Evolutionary conservation across 2,888 invertebrate species (phyloP).

Genomic region (Taphrorychus bicolor): DNA sequence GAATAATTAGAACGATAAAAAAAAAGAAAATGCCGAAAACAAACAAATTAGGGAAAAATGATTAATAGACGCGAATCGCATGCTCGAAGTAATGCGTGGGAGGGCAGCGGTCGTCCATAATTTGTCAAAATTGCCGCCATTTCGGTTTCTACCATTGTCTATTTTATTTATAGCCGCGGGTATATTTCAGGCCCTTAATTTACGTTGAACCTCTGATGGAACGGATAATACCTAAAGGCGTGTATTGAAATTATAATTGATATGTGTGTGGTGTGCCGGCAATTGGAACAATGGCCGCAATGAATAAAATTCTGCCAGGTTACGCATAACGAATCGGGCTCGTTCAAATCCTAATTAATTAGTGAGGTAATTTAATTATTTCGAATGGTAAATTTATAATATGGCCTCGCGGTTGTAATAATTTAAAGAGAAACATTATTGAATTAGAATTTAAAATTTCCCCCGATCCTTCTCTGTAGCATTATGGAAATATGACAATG

Average conservation of each 20-base stretch:
- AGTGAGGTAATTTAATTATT: neutral
- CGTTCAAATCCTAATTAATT: neutral
- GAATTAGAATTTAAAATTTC: neutral
- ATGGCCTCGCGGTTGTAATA: neutral
- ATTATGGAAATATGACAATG: neutral
- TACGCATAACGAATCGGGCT: neutral
- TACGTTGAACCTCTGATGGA: conserved; percentile 13
- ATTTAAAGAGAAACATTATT: neutral
- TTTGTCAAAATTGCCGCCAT: conserved; percentile 27
- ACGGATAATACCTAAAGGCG: conserved; percentile 26
- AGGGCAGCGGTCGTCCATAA: conserved; percentile 20
- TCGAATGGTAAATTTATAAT: neutral
- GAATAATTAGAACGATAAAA: conserved; percentile 29
- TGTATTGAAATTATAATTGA: conserved; percentile 20
- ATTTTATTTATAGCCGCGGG: conserved; percentile 24
- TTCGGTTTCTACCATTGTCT: conserved; percentile 28
- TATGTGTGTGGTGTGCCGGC: conserved; percentile 1
- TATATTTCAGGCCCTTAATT: conserved; percentile 21
- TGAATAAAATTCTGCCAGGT: conserved; percentile 4
- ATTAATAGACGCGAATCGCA: conserved; percentile 30
- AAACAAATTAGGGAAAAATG: conserved; percentile 35
- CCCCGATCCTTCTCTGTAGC: neutral
- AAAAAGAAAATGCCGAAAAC: conserved; percentile 17
- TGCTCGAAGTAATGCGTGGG: conserved; percentile 8
- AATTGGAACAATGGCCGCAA: neutral